These are phyloP conservation scores for Chloebia gouldiae DNA, from an alignment of 2,113 vertebrate genomes.

Conservation along the genomic window DNA sequence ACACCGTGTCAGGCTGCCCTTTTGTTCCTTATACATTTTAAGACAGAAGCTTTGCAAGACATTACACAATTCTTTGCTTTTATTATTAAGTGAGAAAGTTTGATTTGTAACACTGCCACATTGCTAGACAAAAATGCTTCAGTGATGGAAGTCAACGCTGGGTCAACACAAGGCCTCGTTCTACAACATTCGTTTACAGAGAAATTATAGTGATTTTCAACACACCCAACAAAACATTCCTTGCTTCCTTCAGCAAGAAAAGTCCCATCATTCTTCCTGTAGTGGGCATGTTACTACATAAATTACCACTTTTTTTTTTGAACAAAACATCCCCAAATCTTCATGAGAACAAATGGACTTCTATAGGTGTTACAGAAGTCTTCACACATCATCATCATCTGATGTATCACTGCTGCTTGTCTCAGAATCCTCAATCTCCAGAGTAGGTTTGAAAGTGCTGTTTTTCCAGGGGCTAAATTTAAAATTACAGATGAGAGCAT, in stretches of 20 bases:
- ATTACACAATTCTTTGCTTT: slow-evolving; percentile 70
- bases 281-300: slow-evolving; percentile 58
- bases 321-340: slow-evolving; percentile 65
- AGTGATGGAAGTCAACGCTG: slow-evolving; percentile 66
- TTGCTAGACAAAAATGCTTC: slow-evolving; percentile 75
- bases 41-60: slow-evolving; percentile 76
- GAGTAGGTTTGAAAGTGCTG: slow-evolving; percentile 72
- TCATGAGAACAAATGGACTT: slow-evolving; percentile 47
- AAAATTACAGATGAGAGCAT: slow-evolving; percentile 72
- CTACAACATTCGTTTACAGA: slow-evolving; percentile 73
- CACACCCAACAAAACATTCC: slow-evolving; percentile 35
- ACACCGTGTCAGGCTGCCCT: slow-evolving; percentile 55
- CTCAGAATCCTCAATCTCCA: slow-evolving; percentile 79
- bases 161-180: slow-evolving; percentile 69
- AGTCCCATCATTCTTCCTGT: slow-evolving; percentile 56
- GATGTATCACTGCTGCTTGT: slow-evolving; percentile 85
- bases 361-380: slow-evolving; percentile 38
- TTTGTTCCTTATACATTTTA: slow-evolving; percentile 54
- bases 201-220: slow-evolving; percentile 67
- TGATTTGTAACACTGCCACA: slow-evolving; percentile 77
- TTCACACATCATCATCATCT: slow-evolving; percentile 78
- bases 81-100: slow-evolving; percentile 75
- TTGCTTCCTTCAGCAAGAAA: slow-evolving; percentile 59
- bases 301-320: slow-evolving; percentile 47
- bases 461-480: slow-evolving; percentile 77